These are phyloP conservation scores for Girardinus metallicus DNA, from an alignment of 2,797 vertebrate species.

Conservation along the genomic window DNA sequence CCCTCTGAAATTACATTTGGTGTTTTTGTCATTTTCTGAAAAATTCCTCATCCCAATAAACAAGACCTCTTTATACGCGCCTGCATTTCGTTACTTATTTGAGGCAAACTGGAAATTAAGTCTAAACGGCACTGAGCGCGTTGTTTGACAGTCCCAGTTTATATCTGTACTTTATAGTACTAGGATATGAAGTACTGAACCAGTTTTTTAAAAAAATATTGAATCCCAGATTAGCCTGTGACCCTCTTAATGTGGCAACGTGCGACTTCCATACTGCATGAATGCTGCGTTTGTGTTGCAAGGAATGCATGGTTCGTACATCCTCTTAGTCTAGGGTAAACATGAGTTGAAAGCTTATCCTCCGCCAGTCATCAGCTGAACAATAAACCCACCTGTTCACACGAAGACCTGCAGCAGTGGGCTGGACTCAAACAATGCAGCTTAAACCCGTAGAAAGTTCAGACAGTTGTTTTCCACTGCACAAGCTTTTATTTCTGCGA, in stretches of 20 bases:
- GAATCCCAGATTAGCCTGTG: too few relatives aligned
- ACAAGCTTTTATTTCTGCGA: not conserved
- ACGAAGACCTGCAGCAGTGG: not conserved
- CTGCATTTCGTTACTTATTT: not conserved
- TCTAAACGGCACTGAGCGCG: too few relatives aligned
- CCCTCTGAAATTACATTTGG: not conserved
- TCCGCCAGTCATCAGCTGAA: not conserved
- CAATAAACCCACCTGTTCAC: constrained; percentile 1
- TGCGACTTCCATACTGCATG: not conserved
- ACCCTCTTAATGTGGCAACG: not conserved
- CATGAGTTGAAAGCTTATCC: constrained; percentile 5
- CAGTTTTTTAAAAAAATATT: too few relatives aligned
- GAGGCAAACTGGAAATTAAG: not conserved
- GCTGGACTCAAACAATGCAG: not conserved
- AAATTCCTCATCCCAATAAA: not conserved
- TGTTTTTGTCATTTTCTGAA: not conserved
- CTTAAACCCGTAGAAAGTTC: not conserved
- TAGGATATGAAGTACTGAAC: too few relatives aligned
- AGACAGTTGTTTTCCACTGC: not conserved
- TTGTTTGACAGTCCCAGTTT: too few relatives aligned
- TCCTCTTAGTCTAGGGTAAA: not conserved
- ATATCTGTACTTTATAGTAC: too few relatives aligned
- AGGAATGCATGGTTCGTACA: not conserved
- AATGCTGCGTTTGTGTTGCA: not conserved
- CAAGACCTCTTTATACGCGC: not conserved